These are phyloP conservation scores for Unio delphinus DNA, from an alignment of 2,888 invertebrate species.

Conservation along the genomic window DNA sequence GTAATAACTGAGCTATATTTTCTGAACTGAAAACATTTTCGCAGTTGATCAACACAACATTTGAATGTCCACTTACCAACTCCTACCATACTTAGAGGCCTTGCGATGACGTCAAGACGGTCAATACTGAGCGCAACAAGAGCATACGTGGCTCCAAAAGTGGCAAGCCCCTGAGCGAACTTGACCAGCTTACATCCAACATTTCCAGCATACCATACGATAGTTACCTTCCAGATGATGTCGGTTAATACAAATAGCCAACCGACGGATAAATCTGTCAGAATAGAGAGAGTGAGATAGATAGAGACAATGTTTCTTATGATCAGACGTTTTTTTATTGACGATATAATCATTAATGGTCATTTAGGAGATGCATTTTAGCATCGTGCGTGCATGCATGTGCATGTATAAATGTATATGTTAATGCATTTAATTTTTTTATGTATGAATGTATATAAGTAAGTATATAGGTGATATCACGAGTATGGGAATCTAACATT, in stretches of 20 bases:
- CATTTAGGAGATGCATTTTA: too few relatives aligned
- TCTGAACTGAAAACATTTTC: too few relatives aligned
- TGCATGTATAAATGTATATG: too few relatives aligned
- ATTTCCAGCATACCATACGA: constrained; percentile 65
- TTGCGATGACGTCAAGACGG: constrained; percentile 65
- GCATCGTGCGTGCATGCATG: too few relatives aligned
- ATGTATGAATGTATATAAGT: too few relatives aligned
- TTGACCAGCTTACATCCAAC: constrained; percentile 63
- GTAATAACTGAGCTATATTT: too few relatives aligned
- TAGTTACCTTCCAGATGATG: constrained; percentile 63
- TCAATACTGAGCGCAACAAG: constrained; percentile 68
- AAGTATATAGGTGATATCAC: too few relatives aligned
- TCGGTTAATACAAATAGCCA: constrained; percentile 62
- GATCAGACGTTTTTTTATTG: too few relatives aligned
- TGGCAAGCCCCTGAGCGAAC: constrained; percentile 58
- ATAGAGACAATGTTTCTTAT: neutral
- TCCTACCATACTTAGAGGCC: constrained; percentile 60
- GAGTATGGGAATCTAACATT: too few relatives aligned
- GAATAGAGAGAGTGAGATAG: constrained; percentile 5
- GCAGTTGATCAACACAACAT: too few relatives aligned
- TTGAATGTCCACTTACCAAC: constrained; percentile 37
- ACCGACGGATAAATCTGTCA: constrained; percentile 63
- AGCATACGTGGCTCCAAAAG: constrained; percentile 66
- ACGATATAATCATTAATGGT: too few relatives aligned
- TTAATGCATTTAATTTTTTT: too few relatives aligned